Conservation (phyloP, 2,113 vertebrate species). For the Oreochromis niloticus region DNA sequence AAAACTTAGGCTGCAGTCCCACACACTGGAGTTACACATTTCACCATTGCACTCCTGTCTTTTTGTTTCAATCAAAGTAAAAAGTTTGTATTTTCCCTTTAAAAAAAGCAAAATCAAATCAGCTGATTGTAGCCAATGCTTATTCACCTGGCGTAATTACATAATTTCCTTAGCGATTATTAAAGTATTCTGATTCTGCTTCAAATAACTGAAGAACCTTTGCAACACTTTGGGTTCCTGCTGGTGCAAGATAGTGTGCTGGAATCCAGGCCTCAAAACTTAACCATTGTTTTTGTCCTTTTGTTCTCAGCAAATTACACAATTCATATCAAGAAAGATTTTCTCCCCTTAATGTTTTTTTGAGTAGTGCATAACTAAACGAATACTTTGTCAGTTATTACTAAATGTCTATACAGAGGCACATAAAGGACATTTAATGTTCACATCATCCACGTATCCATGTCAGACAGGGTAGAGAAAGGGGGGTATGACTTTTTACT, state of each 20-base stretch:
- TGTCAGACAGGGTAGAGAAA: not conserved
- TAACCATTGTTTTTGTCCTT: not conserved
- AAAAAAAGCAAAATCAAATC: not conserved
- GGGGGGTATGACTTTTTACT: not conserved
- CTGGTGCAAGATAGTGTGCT: not conserved
- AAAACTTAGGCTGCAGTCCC: not conserved
- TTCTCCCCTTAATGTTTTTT: not conserved
- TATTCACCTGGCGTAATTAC: not conserved
- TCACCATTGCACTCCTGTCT: not conserved
- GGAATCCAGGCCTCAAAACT: not conserved
- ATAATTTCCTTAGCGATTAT: not conserved
- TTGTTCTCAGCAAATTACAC: not conserved
- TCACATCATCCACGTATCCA: conserved; percentile 19
- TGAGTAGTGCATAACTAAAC: not conserved
- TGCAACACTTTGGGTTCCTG: not conserved
- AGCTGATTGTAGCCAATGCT: not conserved
- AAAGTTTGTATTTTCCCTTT: not conserved
- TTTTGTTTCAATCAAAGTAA: not conserved
- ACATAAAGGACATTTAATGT: conserved; percentile 29
- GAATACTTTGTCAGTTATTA: not conserved
- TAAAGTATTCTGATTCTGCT: not conserved
- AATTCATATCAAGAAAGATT: not conserved
- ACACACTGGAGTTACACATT: not conserved
- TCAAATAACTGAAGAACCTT: not conserved
- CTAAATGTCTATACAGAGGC: not conserved